These are phyloP conservation scores for Diploptera punctata DNA, from an alignment of 2,888 invertebrate genomes.

Conservation along the genomic window DNA sequence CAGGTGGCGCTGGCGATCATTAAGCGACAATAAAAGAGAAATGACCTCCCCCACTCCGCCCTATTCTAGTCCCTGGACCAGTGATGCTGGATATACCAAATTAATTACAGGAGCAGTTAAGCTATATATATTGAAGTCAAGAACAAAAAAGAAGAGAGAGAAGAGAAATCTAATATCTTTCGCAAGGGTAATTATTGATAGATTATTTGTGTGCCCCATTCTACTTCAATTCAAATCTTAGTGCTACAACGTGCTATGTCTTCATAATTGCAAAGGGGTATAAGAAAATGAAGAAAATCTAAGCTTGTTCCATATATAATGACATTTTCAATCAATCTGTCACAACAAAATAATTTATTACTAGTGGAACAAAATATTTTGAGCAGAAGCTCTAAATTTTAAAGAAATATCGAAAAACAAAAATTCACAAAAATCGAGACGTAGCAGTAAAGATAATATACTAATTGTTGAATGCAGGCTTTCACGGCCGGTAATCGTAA, in stretches of 20 bases:
- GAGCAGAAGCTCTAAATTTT: no score
- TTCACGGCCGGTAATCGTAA: no score
- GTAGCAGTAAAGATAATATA: no score
- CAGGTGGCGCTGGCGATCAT: conserved; percentile 37
- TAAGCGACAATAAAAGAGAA: conserved; percentile 38
- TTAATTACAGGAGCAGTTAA: conserved; percentile 34
- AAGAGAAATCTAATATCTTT: conserved; percentile 34
- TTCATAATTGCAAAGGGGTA: no score
- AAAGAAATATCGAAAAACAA: no score
- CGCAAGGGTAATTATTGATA: conserved; percentile 38
- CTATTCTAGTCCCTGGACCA: background rate
- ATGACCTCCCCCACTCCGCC: conserved; percentile 8
- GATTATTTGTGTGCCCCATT: conserved; percentile 30
- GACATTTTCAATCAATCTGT: no score
- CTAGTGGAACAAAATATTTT: no score
- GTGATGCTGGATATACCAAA: conserved; percentile 27
- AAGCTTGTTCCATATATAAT: no score
- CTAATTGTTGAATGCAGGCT: no score
- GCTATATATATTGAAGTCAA: conserved; percentile 20
- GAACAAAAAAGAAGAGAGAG: conserved; percentile 23
- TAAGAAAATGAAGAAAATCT: no score
- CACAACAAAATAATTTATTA: no score
- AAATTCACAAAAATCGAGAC: no score
- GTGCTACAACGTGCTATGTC: background rate
- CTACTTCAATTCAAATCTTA: background rate